Evolutionary conservation across 2,888 invertebrate genomes (phyloP), one percentile per base, ranked within the genome.

Genomic region (Drosophila infuscata): DNA sequence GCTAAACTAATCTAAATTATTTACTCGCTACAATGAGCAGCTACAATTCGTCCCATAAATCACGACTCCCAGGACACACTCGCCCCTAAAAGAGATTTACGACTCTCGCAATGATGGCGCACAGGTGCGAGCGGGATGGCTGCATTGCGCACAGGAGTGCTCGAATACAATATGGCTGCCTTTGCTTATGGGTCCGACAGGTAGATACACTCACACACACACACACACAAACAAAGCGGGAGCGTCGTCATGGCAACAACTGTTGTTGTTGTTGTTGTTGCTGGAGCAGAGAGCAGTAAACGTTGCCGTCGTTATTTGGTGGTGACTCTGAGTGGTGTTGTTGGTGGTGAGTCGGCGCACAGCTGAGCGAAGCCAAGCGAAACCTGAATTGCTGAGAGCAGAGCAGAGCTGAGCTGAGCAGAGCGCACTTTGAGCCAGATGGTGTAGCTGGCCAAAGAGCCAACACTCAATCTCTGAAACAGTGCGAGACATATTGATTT

Each of bases 121-220:
- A 46, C 70, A 56, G 63, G 82, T 64, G 83, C 41, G 82, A 83
- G 79, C 53, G 83, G 78, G 88, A 90, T 73, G 61, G 81, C 78
- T 71, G 64, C 75, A 71, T 25, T 80, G 67, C 61, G 72, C 76
- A 76, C 76, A 78, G 79, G 77, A 90, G 85, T 87, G 84, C 91
- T 91, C 91, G 91, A 91, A 91, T 91, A 92, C 91, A 91, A 92
- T 81, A 91, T 91, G 91, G 91, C 91, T 87, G 91, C 85, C 85
- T 75, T 76, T 61, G 68, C 58, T 78, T 75, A 73, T 79, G 86
- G 72, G 73, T 62, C 71, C 62, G 75, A 82, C 90, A 91, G 90
- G 91, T 91, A 91, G 85, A 76, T 78, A 74, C 74, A 61, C 82
- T 69, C 76, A 77, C 70, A 79, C 70, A 58, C 65, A 43, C 56